phyloP scores from a whole-genome alignment of 2,797 vertebrate genomes.

The Tadarida brasiliensis region DNA sequence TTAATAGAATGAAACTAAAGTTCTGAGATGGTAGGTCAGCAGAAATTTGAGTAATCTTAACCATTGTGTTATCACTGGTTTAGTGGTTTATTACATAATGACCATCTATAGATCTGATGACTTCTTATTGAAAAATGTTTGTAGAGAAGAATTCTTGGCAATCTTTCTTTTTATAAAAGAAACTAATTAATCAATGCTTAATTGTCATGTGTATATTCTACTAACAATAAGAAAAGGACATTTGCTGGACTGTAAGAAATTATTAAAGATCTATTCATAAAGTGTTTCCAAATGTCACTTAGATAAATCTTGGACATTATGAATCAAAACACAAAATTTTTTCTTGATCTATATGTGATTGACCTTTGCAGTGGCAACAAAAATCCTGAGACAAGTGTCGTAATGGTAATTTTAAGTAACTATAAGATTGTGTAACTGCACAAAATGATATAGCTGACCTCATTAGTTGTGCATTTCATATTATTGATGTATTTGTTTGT shows the following conservation, averaged over 20 bases:
- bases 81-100: conserved; percentile 9
- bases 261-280: conserved; percentile 76
- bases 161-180: conserved; percentile 29
- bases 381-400: conserved; percentile 66
- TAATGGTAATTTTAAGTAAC: conserved; percentile 81
- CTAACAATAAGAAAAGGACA: conserved; percentile 50
- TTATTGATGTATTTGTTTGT: conserved; percentile 77
- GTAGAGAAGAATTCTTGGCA: neutral
- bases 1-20: neutral
- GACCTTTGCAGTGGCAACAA: conserved; percentile 83
- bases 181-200: conserved; percentile 63
- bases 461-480: conserved; percentile 74
- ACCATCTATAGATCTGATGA: neutral
- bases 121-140: neutral
- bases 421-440: conserved; percentile 56
- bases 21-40: neutral
- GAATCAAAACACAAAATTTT: conserved; percentile 75
- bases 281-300: conserved; percentile 82
- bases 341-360: conserved; percentile 74
- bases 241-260: conserved; percentile 69
- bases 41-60: conserved; percentile 7
- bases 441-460: conserved; percentile 61
- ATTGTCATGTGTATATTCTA: conserved; percentile 67
- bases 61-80: neutral
- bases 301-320: conserved; percentile 81